Evolutionary conservation across 2,113 vertebrate genomes (phyloP), one percentile per base, ranked within the genome.

Genomic region (Strix aluco): DNA sequence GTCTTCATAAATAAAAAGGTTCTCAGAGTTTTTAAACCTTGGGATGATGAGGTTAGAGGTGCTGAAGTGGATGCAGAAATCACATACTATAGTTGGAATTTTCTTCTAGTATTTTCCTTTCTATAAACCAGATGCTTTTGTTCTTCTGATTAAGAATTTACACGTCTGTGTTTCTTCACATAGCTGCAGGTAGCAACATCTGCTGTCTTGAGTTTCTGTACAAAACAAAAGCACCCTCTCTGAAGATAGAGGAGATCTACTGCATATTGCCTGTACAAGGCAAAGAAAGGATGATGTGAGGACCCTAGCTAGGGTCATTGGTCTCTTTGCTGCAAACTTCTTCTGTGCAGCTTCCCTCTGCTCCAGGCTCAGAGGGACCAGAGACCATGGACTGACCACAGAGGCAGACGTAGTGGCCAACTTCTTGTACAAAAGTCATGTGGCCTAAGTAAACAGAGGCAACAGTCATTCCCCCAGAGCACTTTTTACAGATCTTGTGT

Each of bases 231-330:
- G 38, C 20, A 32, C 17, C 6, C n/a, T 70, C 20, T 84, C 42
- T 84, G 72, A 81, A 77, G 58, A 36, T 0, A 49, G 16, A 42
- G 26, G 23, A 79, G 15, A 29, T 69, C 9, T 75, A 13, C 21
- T 54, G 36, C 6, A 0, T 55, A 5, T 61, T 70, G 40, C 40
- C 51, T 79, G 30, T 46, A 22, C 46, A 36, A 51, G 47, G n/a
- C 17, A 81, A 58, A 73, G n/a, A 32, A 38, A 84, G 58, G 42
- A 34, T 47, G 19, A n/a, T 30, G 11, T 42, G 27, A 84, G 25
- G 34, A 57, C 4, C 2, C n/a, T 14, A 16, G 14, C 14, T 78
- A 57, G 14, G 14, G 18, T 81, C 34, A 44, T n/a, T 0, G 0
- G 2, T 74, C 23, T 44, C 29, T 66, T 87, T 69, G 52, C 11